phyloP scores from a whole-genome alignment of 2,888 invertebrate species.

The Lysandra bellargus region DNA sequence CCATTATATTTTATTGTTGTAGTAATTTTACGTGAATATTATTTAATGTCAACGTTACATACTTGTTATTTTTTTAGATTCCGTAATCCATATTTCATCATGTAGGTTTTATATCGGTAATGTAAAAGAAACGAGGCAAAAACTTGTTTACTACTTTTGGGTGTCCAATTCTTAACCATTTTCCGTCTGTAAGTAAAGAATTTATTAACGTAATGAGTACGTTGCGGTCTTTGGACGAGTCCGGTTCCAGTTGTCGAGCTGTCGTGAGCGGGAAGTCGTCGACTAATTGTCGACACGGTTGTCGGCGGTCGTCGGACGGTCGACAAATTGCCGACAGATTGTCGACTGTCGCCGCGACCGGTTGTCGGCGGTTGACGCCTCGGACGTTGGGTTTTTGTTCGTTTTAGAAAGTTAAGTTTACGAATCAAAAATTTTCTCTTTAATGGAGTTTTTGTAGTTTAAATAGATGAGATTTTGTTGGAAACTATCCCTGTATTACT shows the following conservation, averaged over 20 bases:
- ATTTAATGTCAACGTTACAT: background rate
- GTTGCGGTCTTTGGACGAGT: background rate
- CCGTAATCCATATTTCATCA: too few species aligned
- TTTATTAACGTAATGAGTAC: background rate
- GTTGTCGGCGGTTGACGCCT: background rate
- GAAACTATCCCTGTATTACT: too few species aligned
- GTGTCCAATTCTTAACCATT: background rate
- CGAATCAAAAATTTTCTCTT: background rate
- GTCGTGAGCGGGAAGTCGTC: background rate
- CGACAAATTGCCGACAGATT: background rate
- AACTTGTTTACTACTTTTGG: background rate
- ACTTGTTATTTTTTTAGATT: background rate
- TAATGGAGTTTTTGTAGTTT: background rate
- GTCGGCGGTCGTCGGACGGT: background rate
- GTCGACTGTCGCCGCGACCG: background rate
- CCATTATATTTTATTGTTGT: background rate
- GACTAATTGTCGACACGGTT: slow-evolving; percentile 4
- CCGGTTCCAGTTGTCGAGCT: background rate
- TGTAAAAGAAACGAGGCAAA: background rate
- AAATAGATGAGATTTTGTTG: too few species aligned
- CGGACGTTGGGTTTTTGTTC: background rate
- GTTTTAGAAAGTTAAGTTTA: background rate
- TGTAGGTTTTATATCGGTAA: background rate
- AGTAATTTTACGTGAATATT: background rate
- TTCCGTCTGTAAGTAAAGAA: background rate